Evolutionary conservation across 2,113 vertebrate species (phyloP).

Genomic region (Xiphorhynchus elegans): DNA sequence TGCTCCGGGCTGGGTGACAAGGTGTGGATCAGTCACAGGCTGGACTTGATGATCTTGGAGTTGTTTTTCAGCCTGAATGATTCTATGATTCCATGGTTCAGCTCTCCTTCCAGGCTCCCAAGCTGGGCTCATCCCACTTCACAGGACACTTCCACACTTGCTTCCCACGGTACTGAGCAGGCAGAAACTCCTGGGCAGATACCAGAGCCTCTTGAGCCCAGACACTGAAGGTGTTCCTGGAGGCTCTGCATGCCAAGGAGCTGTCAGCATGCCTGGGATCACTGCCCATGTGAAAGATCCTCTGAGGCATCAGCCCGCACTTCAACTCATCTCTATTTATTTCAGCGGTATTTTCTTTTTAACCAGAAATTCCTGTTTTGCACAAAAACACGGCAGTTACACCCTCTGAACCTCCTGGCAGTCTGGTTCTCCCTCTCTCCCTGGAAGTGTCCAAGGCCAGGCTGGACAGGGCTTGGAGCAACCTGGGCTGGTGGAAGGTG

Average conservation of each 20-base stretch:
- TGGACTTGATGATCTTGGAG: accelerated
- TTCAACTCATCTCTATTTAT: neutral
- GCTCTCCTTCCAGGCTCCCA: neutral
- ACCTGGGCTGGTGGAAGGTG: accelerated
- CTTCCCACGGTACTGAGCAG: accelerated
- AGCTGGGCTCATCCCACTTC: neutral
- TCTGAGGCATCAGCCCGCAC: neutral
- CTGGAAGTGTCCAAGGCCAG: neutral
- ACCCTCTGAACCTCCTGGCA: neutral
- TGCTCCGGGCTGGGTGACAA: no score
- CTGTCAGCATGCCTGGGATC: conserved; percentile 43
- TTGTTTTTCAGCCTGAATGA: neutral
- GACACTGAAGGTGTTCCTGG: neutral
- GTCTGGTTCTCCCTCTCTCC: neutral
- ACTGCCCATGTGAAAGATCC: neutral
- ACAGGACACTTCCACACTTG: accelerated
- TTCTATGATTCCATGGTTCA: neutral
- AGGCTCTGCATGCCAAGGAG: neutral
- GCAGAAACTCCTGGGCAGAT: neutral
- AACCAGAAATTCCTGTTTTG: neutral
- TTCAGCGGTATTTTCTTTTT: neutral
- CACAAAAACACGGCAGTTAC: neutral
- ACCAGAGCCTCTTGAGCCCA: neutral
- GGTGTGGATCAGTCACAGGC: accelerated
- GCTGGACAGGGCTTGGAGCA: accelerated